Conservation (phyloP, 1,140 invertebrate genomes). For the Cryptotermes secundus region DNA sequence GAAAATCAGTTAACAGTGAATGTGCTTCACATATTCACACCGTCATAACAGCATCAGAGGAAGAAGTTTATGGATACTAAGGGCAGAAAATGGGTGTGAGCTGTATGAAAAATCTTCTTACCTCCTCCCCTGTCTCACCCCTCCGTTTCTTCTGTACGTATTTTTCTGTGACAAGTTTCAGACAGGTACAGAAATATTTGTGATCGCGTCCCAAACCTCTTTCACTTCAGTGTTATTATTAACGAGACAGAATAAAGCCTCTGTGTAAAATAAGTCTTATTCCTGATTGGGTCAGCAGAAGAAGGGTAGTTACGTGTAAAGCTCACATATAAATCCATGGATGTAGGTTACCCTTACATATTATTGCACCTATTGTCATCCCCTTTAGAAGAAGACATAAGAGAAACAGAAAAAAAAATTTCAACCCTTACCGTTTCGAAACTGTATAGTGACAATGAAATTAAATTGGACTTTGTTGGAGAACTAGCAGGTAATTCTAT, state of each 20-base stretch:
- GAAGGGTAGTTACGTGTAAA: background rate
- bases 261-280: background rate
- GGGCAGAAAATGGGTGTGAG: background rate
- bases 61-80: background rate
- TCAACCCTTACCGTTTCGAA: background rate
- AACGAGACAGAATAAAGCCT: background rate
- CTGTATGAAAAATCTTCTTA: background rate
- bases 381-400: constrained; percentile 8
- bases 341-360: constrained; percentile 9
- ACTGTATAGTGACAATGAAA: constrained; percentile 15
- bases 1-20: background rate
- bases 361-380: constrained; percentile 6
- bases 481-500: constrained; percentile 16
- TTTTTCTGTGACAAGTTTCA: background rate
- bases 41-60: background rate
- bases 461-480: constrained; percentile 19
- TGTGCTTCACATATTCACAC: background rate
- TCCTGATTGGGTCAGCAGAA: background rate
- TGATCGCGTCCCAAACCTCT: background rate
- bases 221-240: background rate
- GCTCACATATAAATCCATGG: constrained; percentile 5
- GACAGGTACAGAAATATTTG: constrained; percentile 7
- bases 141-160: background rate
- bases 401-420: constrained; percentile 2
- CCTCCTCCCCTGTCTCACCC: background rate